Conservation (phyloP, 2,888 invertebrate species). For the Sthenelais limicola region DNA sequence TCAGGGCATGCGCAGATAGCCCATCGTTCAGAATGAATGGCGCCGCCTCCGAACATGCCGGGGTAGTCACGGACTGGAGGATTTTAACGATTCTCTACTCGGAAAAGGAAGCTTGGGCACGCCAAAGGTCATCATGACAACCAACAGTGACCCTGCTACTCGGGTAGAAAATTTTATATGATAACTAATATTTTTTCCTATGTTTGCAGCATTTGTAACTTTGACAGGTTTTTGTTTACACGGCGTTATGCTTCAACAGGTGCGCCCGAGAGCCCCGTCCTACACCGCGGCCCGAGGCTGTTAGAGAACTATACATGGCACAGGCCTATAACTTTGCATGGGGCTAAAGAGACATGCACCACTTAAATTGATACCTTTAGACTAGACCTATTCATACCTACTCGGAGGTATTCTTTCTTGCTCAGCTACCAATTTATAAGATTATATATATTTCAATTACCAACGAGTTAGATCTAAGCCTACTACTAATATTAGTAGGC, state of each 20-base stretch:
- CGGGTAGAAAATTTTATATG: constrained; percentile 29
- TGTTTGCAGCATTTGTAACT: too few species aligned
- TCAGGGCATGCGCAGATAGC: neutral
- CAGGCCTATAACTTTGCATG: too few species aligned
- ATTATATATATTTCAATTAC: too few species aligned
- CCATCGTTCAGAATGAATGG: constrained; percentile 10
- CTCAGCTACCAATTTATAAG: too few species aligned
- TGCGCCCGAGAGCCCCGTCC: neutral
- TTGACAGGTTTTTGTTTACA: constrained; percentile 37
- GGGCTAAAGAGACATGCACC: too few species aligned
- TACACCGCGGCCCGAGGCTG: neutral
- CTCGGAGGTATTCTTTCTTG: too few species aligned
- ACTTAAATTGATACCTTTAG: too few species aligned
- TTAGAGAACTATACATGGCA: too few species aligned
- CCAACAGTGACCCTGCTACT: constrained; percentile 22
- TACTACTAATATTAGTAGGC: too few species aligned
- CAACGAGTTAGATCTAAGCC: too few species aligned
- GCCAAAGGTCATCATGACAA: constrained; percentile 25
- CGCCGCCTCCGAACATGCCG: constrained; percentile 21
- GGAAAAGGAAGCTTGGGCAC: constrained; percentile 10
- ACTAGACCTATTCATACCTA: too few species aligned
- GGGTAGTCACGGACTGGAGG: neutral
- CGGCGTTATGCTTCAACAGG: constrained; percentile 12
- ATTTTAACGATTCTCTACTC: neutral
- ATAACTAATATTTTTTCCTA: too few species aligned